Evolutionary conservation across 1,140 invertebrate species (phyloP).

Genomic region (Microvelia longipes): DNA sequence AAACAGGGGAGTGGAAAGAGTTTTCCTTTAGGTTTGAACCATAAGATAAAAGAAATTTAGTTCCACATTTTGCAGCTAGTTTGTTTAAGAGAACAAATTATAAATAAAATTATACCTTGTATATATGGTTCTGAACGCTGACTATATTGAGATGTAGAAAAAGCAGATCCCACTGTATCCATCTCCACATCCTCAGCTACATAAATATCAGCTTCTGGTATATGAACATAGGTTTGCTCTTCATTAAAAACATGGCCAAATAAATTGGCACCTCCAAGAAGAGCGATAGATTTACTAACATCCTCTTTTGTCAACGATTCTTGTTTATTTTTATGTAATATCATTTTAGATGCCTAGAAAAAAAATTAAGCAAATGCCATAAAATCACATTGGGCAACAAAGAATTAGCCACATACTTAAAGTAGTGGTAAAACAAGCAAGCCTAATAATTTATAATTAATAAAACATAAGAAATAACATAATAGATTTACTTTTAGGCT

Average conservation of each 20-base stretch:
- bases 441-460: not conserved
- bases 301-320: conserved; percentile 13
- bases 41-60: too few relatives aligned
- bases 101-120: conserved; percentile 16
- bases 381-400: too few relatives aligned
- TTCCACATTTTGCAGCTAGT: too few relatives aligned
- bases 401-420: not conserved
- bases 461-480: not conserved
- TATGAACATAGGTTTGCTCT: conserved; percentile 10
- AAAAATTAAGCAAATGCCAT: conserved; percentile 1
- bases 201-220: conserved; percentile 14
- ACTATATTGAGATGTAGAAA: conserved; percentile 5
- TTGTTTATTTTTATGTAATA: conserved; percentile 14
- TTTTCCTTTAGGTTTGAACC: too few relatives aligned
- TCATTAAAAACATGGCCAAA: conserved; percentile 13
- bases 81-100: too few relatives aligned
- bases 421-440: not conserved
- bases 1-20: too few relatives aligned
- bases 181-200: conserved; percentile 15
- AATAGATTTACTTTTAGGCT: too few relatives aligned
- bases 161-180: conserved; percentile 9
- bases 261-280: conserved; percentile 7
- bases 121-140: conserved; percentile 13
- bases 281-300: conserved; percentile 15
- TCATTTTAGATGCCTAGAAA: conserved; percentile 13